A percentile compares a stretch with the other conserved stretches of the same genome.
Evolutionary conservation across 2,888 invertebrate species (phyloP).

Genomic region (Glaucopsyche alexis): DNA sequence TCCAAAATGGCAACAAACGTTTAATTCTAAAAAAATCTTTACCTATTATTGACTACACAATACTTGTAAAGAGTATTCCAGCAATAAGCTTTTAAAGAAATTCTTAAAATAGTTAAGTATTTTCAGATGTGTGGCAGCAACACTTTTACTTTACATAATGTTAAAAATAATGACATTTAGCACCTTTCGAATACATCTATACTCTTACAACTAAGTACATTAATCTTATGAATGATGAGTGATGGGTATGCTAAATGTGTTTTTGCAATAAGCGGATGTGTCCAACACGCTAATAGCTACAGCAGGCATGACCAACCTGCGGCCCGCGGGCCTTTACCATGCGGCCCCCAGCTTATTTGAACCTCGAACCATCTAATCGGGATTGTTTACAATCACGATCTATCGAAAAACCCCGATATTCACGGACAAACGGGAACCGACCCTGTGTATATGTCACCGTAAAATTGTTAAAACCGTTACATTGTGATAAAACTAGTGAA

Average conservation of each 20-base stretch:
- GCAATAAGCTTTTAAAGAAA: not conserved
- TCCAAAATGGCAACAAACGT: not conserved
- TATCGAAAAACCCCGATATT: too few relatives aligned
- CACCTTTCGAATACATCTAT: constrained; percentile 5
- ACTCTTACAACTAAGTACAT: not conserved
- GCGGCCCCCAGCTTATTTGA: too few relatives aligned
- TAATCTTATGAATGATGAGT: too few relatives aligned
- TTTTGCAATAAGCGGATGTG: not conserved
- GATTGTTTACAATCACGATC: too few relatives aligned
- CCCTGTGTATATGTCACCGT: too few relatives aligned
- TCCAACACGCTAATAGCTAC: not conserved
- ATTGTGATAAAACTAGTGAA: too few relatives aligned
- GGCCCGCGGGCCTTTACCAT: too few relatives aligned
- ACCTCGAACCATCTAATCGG: too few relatives aligned
- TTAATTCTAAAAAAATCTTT: not conserved
- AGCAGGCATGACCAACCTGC: too few relatives aligned
- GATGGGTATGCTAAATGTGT: not conserved
- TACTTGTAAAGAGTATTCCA: not conserved
- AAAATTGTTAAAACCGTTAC: too few relatives aligned
- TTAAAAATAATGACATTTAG: not conserved
- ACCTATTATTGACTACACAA: not conserved
- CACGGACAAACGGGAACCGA: too few relatives aligned
- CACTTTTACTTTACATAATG: not conserved
- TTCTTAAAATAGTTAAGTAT: too few relatives aligned
- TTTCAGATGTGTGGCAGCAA: not conserved